Conservation (phyloP, 2,113 vertebrate species). For the Petrocephalus zakoni region DNA sequence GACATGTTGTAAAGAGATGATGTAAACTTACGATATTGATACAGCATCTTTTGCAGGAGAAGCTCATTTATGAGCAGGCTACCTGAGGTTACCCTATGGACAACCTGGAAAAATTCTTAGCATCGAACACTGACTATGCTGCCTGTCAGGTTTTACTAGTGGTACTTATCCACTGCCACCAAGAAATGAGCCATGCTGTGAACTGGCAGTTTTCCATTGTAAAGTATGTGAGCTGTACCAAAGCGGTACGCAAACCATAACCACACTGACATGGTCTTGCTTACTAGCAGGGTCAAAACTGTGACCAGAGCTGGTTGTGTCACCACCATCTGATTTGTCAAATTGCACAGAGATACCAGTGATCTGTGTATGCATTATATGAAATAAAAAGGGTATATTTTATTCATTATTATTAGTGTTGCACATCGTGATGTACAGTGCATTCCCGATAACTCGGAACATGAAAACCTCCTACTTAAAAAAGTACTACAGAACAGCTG, state of each 20-base stretch:
- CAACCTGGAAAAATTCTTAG: neutral
- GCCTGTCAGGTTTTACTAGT: neutral
- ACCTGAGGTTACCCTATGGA: neutral
- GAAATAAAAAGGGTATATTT: neutral
- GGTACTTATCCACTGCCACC: neutral
- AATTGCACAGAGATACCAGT: neutral
- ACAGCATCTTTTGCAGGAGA: neutral
- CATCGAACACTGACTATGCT: neutral
- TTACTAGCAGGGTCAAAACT: too few species aligned
- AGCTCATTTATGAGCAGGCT: neutral
- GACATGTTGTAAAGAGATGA: neutral
- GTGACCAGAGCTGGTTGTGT: too few species aligned
- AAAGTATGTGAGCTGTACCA: neutral
- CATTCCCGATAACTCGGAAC: neutral
- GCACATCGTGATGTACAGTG: neutral
- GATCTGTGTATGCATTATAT: neutral
- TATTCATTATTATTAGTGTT: neutral
- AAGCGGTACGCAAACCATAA: too few species aligned
- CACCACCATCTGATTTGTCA: too few species aligned
- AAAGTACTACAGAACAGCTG: neutral
- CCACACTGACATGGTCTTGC: too few species aligned
- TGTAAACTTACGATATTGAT: neutral
- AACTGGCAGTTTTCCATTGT: neutral
- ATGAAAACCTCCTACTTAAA: neutral
- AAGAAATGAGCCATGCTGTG: neutral